Evolutionary conservation across 2,888 invertebrate genomes (phyloP).

Genomic region (Diadegma fenestrale): DNA sequence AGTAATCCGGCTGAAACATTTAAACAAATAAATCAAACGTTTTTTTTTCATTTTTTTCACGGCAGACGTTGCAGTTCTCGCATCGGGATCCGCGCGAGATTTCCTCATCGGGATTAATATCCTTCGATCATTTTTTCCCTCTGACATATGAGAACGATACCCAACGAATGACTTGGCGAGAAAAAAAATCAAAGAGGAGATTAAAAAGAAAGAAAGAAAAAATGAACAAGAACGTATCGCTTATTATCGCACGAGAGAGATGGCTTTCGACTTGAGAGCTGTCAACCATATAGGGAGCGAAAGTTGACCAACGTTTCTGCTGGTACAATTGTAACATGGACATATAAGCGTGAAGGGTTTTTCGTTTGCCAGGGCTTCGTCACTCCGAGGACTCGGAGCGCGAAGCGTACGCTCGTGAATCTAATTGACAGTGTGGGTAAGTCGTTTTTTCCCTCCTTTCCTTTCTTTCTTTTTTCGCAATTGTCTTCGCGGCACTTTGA

Average conservation of each 20-base stretch:
- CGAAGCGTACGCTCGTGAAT: neutral
- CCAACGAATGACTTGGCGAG: constrained; percentile 51
- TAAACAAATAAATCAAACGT: constrained; percentile 24
- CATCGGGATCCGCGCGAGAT: constrained; percentile 34
- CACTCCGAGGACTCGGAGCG: constrained; percentile 30
- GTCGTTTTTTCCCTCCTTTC: constrained; percentile 16
- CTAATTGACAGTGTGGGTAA: neutral
- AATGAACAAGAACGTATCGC: constrained; percentile 42
- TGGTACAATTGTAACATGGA: constrained; percentile 65
- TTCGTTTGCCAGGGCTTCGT: constrained; percentile 64
- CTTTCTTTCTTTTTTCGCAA: constrained; percentile 31
- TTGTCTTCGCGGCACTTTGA: constrained; percentile 28
- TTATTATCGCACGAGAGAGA: constrained; percentile 67
- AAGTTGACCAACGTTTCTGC: constrained; percentile 79
- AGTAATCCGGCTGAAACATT: constrained; percentile 92
- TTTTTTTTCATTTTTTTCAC: neutral
- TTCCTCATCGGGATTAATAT: constrained; percentile 1
- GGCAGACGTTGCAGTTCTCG: neutral
- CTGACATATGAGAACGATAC: constrained; percentile 13
- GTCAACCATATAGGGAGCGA: constrained; percentile 84
- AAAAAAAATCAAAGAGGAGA: constrained; percentile 24
- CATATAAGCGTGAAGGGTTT: constrained; percentile 69
- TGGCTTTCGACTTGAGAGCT: constrained; percentile 68
- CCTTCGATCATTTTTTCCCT: neutral
- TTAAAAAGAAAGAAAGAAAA: constrained; percentile 3